Base-by-base conservation (phyloP, 1,140 invertebrate species). In the Heliothis subflexa region DNA sequence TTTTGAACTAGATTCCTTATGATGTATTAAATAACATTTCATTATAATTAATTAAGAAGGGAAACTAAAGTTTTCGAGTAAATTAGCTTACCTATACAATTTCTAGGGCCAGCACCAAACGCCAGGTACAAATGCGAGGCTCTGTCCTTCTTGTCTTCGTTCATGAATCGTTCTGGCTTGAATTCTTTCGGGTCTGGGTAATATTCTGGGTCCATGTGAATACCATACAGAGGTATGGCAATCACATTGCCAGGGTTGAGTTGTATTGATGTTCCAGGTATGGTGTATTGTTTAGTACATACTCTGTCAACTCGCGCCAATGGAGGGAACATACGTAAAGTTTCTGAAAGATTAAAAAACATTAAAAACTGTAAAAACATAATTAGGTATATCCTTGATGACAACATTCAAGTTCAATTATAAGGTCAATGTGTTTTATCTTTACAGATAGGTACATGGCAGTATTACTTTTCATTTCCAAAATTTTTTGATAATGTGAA, bases 91-190 rank as follows among this genome's bases (percentile, higher is more conserved):
- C 97, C 97, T 80, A 97, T 97, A 88, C 97, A 97, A 90, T 97
- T 97, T 54, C 97, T 95, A 0, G 96, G 96, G 3, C 97, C 97
- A 52, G 96, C 96, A 0, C 97, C 97, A 86, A 98, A 98, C 5
- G 97, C 96, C 50, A 97, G 86, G 87, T 95, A 97, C 2, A 94
- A 66, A 86, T 96, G 95, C 0, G 89, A 94, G 54, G 94, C 95
- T 78, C 96, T 90, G 10, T 89, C 85, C 45, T 89, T 89, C 4
- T 93, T 85, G 59, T 93, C 90, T 70, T 96, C 95, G 0, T 93
- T 86, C 52, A 90, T 88, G 78, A 97, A 97, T 72, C 96, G 89
- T 62, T 97, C 96, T 0, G 96, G 96, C 80, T 94, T 91, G 82
- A 96, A 97, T 10, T 87, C 83, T 9, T 95, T 81, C 0, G 96